Conservation (phyloP, 2,888 invertebrate genomes). For the Caenorhabditis zanzibari region DNA sequence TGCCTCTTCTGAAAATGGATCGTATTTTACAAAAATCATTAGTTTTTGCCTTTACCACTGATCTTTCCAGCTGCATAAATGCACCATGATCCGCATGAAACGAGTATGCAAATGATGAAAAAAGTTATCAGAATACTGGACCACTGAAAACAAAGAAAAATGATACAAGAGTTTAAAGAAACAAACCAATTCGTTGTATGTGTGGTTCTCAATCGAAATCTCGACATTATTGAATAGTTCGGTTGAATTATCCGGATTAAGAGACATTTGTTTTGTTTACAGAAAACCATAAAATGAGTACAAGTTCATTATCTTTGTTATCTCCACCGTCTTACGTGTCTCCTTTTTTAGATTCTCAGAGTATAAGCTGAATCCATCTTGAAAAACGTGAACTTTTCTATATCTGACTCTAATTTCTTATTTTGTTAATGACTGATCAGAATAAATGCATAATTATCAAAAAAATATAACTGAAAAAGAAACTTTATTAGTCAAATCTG, state of each 20-base stretch:
- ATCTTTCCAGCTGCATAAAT: slow-evolving; percentile 36
- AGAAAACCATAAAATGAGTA: background rate
- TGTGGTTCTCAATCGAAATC: slow-evolving; percentile 4
- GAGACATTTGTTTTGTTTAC: slow-evolving; percentile 10
- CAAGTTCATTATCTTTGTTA: too few relatives aligned
- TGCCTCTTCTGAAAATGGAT: slow-evolving; percentile 19
- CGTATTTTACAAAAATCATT: background rate
- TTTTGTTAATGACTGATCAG: too few relatives aligned
- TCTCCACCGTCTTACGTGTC: background rate
- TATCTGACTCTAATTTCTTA: too few relatives aligned
- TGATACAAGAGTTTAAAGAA: background rate
- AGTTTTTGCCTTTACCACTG: slow-evolving; percentile 1
- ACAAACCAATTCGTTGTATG: background rate
- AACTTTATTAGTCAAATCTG: background rate
- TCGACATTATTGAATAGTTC: slow-evolving; percentile 21
- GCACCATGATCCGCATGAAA: slow-evolving; percentile 34
- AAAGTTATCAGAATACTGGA: slow-evolving; percentile 4
- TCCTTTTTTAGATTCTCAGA: background rate
- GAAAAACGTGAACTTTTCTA: background rate
- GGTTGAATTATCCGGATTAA: slow-evolving; percentile 11
- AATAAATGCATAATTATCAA: too few relatives aligned
- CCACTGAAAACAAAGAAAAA: background rate
- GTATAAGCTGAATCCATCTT: background rate
- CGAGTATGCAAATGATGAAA: background rate
- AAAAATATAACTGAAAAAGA: background rate